phyloP scores from a whole-genome alignment of 2,888 invertebrate species.

The Nymphalis urticae region DNA sequence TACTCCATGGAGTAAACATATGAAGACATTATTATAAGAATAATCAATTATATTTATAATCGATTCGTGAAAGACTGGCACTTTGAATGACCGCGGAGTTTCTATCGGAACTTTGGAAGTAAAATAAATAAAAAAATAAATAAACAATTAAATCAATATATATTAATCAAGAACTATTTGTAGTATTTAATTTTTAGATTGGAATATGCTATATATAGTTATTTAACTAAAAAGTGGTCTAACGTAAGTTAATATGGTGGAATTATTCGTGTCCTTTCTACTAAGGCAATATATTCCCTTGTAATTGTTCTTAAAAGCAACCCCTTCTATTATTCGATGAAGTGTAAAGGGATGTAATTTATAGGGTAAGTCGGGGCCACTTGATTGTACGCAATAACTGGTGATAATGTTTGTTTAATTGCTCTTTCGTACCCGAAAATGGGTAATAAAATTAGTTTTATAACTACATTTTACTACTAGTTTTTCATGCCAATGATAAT shows the following conservation, averaged over 20 bases:
- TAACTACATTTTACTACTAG: neutral
- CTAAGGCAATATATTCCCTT: slow-evolving; percentile 53
- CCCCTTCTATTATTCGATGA: slow-evolving; percentile 71
- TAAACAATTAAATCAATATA: too few relatives aligned
- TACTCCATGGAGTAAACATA: too few relatives aligned
- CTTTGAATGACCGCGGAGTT: too few relatives aligned
- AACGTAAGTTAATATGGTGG: slow-evolving; percentile 34
- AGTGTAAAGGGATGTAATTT: slow-evolving; percentile 73
- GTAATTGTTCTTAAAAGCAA: slow-evolving; percentile 65
- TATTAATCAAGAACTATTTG: too few relatives aligned
- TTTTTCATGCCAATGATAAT: neutral
- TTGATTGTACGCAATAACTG: slow-evolving; percentile 53
- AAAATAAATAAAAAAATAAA: too few relatives aligned
- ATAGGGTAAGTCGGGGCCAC: slow-evolving; percentile 65
- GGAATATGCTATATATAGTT: neutral
- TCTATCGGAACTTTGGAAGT: too few relatives aligned
- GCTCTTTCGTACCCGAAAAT: slow-evolving; percentile 44
- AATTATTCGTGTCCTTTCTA: slow-evolving; percentile 52
- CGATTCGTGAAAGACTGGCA: too few relatives aligned
- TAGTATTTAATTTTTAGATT: too few relatives aligned
- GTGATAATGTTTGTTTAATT: slow-evolving; percentile 65
- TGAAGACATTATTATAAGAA: too few relatives aligned
- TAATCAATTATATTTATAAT: too few relatives aligned
- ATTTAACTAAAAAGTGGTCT: slow-evolving; percentile 15
- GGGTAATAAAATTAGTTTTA: slow-evolving; percentile 20